A percentile compares a stretch with the other conserved stretches of the same genome.
phyloP scores from a whole-genome alignment of 2,113 vertebrate species.

The Rhynchomys soricoides region DNA sequence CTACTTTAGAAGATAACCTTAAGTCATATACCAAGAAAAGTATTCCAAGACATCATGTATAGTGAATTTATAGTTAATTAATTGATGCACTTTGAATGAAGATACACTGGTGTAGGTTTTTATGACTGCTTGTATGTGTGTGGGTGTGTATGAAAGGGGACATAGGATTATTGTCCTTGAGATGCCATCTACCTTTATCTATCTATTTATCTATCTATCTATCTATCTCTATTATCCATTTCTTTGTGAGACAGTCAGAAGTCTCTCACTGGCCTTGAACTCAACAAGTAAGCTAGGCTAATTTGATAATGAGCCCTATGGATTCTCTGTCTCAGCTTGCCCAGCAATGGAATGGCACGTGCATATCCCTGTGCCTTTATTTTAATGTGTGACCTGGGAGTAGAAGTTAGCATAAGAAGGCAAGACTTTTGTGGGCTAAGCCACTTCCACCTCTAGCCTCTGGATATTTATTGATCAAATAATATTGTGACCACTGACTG shows the following conservation, averaged over 20 bases:
- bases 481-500: background rate
- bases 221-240: background rate
- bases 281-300: background rate
- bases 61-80: background rate
- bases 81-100: background rate
- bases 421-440: background rate
- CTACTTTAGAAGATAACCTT: constrained; percentile 13
- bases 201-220: background rate
- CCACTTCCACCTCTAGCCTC: background rate
- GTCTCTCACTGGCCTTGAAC: background rate
- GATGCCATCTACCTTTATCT: background rate
- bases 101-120: background rate
- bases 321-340: background rate
- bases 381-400: background rate
- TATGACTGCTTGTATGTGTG: background rate
- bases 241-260: background rate
- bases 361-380: background rate
- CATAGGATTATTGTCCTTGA: background rate
- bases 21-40: background rate
- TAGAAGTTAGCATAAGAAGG: background rate
- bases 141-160: background rate
- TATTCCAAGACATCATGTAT: background rate
- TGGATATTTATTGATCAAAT: background rate
- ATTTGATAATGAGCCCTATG: background rate
- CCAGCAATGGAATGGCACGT: too few species aligned